phyloP scores from a whole-genome alignment of 2,888 invertebrate species.

The Chymomyza amoena region DNA sequence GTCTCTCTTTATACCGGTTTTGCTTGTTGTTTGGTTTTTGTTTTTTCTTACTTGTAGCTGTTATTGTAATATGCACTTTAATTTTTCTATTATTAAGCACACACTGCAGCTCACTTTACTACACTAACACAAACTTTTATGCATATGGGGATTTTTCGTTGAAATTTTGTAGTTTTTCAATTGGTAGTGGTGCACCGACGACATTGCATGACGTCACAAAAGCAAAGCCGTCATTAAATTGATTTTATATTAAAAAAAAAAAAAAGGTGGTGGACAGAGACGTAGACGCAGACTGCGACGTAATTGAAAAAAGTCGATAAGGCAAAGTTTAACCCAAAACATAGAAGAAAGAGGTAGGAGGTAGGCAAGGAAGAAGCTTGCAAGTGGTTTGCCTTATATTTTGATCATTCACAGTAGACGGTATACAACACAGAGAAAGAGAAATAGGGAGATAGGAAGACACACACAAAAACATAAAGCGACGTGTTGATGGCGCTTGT shows the following conservation, averaged over 20 bases:
- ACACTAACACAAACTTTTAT: not conserved
- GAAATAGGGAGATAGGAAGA: conserved; percentile 8
- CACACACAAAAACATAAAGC: not conserved
- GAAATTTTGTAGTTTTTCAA: conserved; percentile 4
- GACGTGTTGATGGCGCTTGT: not conserved
- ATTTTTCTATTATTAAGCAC: conserved; percentile 61
- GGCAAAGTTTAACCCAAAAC: not conserved
- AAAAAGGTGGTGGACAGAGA: conserved; percentile 37
- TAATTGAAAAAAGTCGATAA: conserved; percentile 9
- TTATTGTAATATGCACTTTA: conserved; percentile 55
- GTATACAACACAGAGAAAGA: not conserved
- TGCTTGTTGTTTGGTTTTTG: conserved; percentile 14
- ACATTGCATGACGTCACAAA: conserved; percentile 51
- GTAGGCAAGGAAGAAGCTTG: conserved; percentile 36
- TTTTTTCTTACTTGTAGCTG: conserved; percentile 8
- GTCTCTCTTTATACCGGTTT: conserved; percentile 57
- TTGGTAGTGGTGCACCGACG: conserved; percentile 32
- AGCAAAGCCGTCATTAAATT: conserved; percentile 45
- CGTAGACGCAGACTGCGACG: conserved; percentile 43
- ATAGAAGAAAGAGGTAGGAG: not conserved
- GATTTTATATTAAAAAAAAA: conserved; percentile 38
- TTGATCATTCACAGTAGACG: conserved; percentile 58
- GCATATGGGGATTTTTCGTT: not conserved
- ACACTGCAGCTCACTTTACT: too few species aligned
- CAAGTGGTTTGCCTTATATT: conserved; percentile 49